Base-by-base conservation (phyloP, 2,888 invertebrate species). In the Andrena chrysosceles region DNA sequence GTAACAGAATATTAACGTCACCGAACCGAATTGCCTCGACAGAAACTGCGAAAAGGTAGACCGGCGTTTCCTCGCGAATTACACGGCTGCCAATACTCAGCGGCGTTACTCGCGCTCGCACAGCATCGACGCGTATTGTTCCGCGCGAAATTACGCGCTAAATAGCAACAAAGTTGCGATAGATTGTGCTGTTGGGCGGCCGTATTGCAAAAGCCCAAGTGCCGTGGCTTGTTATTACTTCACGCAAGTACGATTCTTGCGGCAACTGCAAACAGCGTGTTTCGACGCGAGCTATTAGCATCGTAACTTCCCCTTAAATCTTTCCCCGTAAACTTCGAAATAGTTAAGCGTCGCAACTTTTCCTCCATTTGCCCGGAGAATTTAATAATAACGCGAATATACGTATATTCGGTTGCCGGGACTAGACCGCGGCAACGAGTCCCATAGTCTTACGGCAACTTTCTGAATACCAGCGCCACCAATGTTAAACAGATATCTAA, bases 221-320 rank as follows among this genome's bases (percentile, higher is more conserved):
- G 29, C 31, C 52, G 23, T 8, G 13, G 66, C 23, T 73, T 31
- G 49, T 66, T 67, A 42, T 60, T 67, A 67, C 67, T 68, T 54
- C 62, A 42, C 48, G 56, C 60, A 52, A 70, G 63, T 76, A 48
- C 42, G 31, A 68, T 74, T 74, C 54, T 48, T 73, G 73, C 64
- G 33, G 26, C 33, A 35, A 49, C 59, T 20, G 23, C 49, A 59
- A 73, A 59, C 72, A 33, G 35, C 31, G 31, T 10, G 74, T 29
- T 23, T n/a, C 62, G n/a, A 49, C n/a, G 52, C 31, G 60, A 5
- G 74, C 74, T 74, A 74, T 74, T 74, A 74, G 67, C 77, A 33
- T 8, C n/a, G 48, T 60, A 68, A 75, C 48, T 68, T 63, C 23
- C 29, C 49, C 66, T 73, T 59, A 77, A 78, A 78, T 78, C 74